Evolutionary conservation across 2,888 invertebrate species (phyloP).

Genomic region (Ypsolopha scabrella): DNA sequence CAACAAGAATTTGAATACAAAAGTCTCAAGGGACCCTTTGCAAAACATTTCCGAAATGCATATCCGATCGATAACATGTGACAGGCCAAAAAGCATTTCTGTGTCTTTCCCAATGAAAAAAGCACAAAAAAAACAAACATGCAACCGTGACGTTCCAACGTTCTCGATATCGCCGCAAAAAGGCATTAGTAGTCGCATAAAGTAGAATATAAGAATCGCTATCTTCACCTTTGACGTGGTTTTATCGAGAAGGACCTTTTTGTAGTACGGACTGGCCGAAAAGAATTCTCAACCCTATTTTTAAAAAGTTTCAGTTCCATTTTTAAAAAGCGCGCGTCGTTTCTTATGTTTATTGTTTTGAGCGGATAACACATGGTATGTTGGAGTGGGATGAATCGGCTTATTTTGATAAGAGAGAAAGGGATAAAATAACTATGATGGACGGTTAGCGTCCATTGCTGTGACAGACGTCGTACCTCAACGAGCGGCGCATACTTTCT

Average conservation of each 20-base stretch:
- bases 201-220: neutral
- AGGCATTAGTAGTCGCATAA: constrained; percentile 3
- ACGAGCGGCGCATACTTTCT: constrained; percentile 56
- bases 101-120: constrained; percentile 42
- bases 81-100: constrained; percentile 65
- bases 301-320: constrained; percentile 22
- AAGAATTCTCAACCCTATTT: constrained; percentile 5
- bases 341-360: constrained; percentile 53
- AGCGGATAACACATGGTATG: constrained; percentile 44
- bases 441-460: constrained; percentile 45
- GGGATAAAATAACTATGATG: constrained; percentile 47
- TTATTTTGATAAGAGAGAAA: constrained; percentile 18
- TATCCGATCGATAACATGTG: constrained; percentile 47
- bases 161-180: constrained; percentile 39
- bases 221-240: constrained; percentile 11
- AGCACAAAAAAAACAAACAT: constrained; percentile 32
- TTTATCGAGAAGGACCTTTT: constrained; percentile 23
- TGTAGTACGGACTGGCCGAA: constrained; percentile 12
- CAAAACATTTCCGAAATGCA: constrained; percentile 35
- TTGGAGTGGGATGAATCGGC: constrained; percentile 5
- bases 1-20: constrained; percentile 41
- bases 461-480: constrained; percentile 57
- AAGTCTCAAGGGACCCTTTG: constrained; percentile 30
- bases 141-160: constrained; percentile 43
- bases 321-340: constrained; percentile 30